Conservation (phyloP, 1,140 invertebrate genomes). For the Caenorhabditis brenneri region DNA sequence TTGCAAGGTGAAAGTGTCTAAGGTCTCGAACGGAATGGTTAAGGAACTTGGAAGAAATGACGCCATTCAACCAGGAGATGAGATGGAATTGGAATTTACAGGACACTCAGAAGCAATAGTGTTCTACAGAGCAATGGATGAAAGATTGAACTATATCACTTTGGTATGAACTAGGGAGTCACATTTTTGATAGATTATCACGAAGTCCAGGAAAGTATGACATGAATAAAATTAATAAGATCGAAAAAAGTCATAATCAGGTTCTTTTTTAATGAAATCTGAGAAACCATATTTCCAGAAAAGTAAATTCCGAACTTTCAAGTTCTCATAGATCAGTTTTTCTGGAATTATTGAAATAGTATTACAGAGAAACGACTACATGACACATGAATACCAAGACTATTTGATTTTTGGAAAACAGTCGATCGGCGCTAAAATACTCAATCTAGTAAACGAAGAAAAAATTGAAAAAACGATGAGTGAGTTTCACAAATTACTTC, state of each 20-base stretch:
- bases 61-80: slow-evolving; percentile 39
- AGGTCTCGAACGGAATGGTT: slow-evolving; percentile 14
- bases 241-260: too few species aligned
- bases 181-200: too few species aligned
- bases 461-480: neutral
- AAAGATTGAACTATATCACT: slow-evolving; percentile 46
- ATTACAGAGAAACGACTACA: slow-evolving; percentile 13
- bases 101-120: slow-evolving; percentile 41
- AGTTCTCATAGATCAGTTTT: neutral
- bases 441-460: neutral
- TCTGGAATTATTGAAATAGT: neutral
- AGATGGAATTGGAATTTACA: slow-evolving; percentile 33
- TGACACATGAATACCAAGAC: slow-evolving; percentile 1
- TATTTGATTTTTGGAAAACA: slow-evolving; percentile 14
- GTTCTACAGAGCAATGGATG: slow-evolving; percentile 47
- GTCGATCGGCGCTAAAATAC: neutral
- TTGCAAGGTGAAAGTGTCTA: slow-evolving; percentile 18
- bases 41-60: neutral
- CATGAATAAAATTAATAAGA: too few species aligned
- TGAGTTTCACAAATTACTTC: neutral
- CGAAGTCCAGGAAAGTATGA: too few species aligned
- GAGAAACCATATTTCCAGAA: too few species aligned
- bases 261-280: too few species aligned
- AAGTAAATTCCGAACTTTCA: neutral
- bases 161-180: neutral